Percentiles rank a stretch among this genome's conserved stretches.
phyloP scores from a whole-genome alignment of 2,888 invertebrate genomes.

The Spodoptera picta region DNA sequence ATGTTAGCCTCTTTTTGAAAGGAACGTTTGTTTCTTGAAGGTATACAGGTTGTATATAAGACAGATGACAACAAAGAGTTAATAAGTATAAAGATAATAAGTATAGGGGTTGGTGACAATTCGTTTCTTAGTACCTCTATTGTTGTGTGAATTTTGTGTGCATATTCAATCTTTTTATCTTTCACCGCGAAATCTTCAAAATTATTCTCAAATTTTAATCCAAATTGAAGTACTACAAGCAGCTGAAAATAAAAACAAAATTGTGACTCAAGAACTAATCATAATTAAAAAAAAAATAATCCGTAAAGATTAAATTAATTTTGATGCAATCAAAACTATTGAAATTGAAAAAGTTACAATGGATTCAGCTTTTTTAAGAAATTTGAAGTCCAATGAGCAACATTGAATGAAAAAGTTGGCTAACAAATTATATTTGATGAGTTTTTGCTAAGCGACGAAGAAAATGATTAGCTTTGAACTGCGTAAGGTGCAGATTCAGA shows the following conservation, averaged over 20 bases:
- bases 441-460: not conserved
- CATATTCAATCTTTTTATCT: too few species aligned
- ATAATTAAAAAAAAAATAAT: constrained; percentile 14
- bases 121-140: too few species aligned
- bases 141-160: too few species aligned
- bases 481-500: not conserved
- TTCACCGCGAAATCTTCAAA: too few species aligned
- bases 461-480: not conserved
- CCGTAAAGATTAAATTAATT: constrained; percentile 22
- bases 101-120: too few species aligned
- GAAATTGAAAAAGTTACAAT: constrained; percentile 41
- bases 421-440: constrained; percentile 24
- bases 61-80: too few species aligned
- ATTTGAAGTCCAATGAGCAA: constrained; percentile 18
- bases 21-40: too few species aligned
- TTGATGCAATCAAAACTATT: constrained; percentile 33
- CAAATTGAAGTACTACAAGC: constrained; percentile 9
- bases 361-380: constrained; percentile 17
- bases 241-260: constrained; percentile 24
- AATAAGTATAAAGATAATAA: too few species aligned
- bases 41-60: too few species aligned
- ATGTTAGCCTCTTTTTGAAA: too few species aligned
- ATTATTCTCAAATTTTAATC: constrained; percentile 10
- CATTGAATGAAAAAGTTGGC: constrained; percentile 21
- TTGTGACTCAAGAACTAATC: constrained; percentile 32